Base-by-base conservation (phyloP, 2,888 invertebrate genomes). In the Pimpla rufipes region DNA sequence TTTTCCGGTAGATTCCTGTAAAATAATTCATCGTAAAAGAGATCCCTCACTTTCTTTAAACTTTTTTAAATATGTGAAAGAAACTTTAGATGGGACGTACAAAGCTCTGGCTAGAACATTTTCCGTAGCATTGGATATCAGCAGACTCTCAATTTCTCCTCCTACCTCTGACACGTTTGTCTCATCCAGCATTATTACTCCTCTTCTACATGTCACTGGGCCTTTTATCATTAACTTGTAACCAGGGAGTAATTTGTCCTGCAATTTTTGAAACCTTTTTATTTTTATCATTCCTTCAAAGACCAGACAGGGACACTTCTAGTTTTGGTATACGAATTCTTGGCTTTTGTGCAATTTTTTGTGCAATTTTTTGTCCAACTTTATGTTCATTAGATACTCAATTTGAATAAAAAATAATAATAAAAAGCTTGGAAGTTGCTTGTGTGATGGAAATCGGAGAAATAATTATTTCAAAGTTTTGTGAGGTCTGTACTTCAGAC, bases 121-220 rank as follows among this genome's bases (percentile, higher is more conserved):
- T 87, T 96, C 95, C 8, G 95, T 90, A 0, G 95, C 95, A 92
- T 96, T 95, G 2, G 93, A 88, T 0, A 94, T 89, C 0, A 94
- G 91, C 35, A 96, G 92, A 73, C 94, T 95, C 64, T 96, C 96
- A 0, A 97, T 96, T 92, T 97, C 96, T 0, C 97, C 97, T 0
- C 97, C 97, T 0, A 97, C 91, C 78, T 96, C 92, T 84, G 95
- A 94, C 5, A 97, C 90, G 67, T 95, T 94, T 62, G 93, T 92
- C 76, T 95, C 95, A 80, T 96, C 95, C 81, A 97, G 92, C 87
- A 97, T 93, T 50, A 97, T 89, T 80, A 96, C 94, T 0, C 97
- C 97, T 81, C 95, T 94, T 47, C 97, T 94, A 89, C 97, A 96
- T 80, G 94, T 94, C n/a, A 97, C 93, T 8, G 96, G 96, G 0